Evolutionary conservation across 2,113 vertebrate species (phyloP).

Genomic region (Aphelocoma coerulescens): DNA sequence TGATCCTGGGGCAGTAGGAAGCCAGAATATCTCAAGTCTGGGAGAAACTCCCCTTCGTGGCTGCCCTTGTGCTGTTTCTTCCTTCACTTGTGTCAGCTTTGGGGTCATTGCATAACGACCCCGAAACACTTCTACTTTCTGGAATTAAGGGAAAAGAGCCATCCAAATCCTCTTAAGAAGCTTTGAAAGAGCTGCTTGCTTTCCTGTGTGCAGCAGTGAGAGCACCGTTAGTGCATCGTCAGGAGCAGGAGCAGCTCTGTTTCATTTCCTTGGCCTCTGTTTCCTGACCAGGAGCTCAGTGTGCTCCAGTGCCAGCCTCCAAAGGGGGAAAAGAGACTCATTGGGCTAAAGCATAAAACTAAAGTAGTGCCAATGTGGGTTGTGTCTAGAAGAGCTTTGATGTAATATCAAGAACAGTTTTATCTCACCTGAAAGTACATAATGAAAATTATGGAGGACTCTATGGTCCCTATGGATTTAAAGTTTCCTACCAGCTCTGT

Average conservation of each 20-base stretch:
- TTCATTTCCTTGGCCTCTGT: not conserved
- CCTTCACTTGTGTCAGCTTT: not conserved
- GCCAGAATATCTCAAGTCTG: not conserved
- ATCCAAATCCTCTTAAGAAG: conserved; percentile 15
- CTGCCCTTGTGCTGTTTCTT: not conserved
- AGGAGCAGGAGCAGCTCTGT: not conserved
- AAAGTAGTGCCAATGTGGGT: not conserved
- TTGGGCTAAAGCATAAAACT: not conserved
- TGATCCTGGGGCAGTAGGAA: not conserved
- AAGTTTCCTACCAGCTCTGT: not conserved
- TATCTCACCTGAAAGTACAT: not conserved
- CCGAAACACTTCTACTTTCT: not conserved
- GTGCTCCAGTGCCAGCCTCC: not conserved
- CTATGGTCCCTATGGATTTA: not conserved
- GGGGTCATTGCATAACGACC: not conserved
- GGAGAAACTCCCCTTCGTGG: not conserved
- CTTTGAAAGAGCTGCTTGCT: not conserved
- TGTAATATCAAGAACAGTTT: not conserved
- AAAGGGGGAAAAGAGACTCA: not conserved
- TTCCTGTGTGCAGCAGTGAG: not conserved
- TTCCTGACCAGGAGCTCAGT: not conserved
- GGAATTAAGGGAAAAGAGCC: conserved; percentile 22
- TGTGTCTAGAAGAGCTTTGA: not conserved
- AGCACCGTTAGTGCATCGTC: rapidly evolving
- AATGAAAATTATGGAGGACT: not conserved